These are phyloP conservation scores for Okapia johnstoni DNA, from an alignment of 2,113 vertebrate genomes.

Conservation along the genomic window DNA sequence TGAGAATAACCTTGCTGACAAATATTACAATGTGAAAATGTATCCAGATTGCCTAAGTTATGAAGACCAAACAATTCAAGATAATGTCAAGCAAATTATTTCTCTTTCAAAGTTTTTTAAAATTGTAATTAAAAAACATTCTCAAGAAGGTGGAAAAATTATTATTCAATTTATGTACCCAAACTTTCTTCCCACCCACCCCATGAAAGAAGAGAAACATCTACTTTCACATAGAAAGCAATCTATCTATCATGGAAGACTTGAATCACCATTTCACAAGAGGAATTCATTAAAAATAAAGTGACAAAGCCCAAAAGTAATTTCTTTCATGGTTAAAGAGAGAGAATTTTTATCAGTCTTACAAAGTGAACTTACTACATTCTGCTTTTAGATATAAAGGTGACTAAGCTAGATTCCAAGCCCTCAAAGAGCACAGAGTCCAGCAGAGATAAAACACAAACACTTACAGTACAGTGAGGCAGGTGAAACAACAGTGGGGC, in stretches of 20 bases:
- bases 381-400: background rate
- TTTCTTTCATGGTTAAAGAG: background rate
- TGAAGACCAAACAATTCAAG: background rate
- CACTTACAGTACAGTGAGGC: background rate
- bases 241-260: background rate
- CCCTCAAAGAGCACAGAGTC: background rate
- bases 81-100: background rate
- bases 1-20: background rate
- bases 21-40: constrained; percentile 1
- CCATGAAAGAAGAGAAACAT: background rate
- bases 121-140: background rate
- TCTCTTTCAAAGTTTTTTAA: background rate
- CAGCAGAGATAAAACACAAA: background rate
- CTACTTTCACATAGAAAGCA: background rate
- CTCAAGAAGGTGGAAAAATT: background rate
- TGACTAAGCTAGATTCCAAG: background rate
- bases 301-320: background rate
- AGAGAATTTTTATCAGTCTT: background rate
- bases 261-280: background rate
- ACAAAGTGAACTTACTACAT: background rate
- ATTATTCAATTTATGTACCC: background rate
- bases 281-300: background rate
- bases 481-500: background rate
- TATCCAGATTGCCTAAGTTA: background rate
- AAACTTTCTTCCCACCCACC: background rate